phyloP scores from a whole-genome alignment of 2,888 invertebrate genomes.

The Ochropleura plecta region DNA sequence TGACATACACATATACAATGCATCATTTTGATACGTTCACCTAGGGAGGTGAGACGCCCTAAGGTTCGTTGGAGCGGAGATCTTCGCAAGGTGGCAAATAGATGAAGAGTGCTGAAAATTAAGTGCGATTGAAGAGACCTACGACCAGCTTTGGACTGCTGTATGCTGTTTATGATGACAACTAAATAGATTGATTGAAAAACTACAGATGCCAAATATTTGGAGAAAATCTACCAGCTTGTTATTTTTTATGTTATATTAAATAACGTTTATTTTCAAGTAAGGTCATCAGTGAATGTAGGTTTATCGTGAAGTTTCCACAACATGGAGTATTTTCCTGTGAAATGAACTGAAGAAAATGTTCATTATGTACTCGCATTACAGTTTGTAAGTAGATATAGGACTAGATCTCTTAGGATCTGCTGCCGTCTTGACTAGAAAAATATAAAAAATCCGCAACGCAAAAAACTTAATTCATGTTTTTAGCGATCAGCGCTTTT shows the following conservation, averaged over 20 bases:
- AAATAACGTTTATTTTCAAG: slow-evolving; percentile 9
- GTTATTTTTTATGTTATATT: no score
- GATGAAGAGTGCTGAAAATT: no score
- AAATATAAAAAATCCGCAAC: background rate
- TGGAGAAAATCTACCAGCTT: background rate
- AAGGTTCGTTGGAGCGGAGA: no score
- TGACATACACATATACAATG: no score
- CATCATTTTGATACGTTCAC: no score
- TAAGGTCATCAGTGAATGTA: background rate
- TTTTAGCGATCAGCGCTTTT: background rate
- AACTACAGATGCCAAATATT: no score
- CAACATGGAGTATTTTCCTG: slow-evolving; percentile 30
- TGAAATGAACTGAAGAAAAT: slow-evolving; percentile 32
- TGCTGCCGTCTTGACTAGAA: background rate
- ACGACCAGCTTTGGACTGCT: no score
- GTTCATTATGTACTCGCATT: slow-evolving; percentile 1
- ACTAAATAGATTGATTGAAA: no score
- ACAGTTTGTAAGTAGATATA: background rate
- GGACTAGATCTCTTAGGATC: background rate
- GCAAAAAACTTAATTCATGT: background rate
- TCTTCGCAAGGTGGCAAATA: no score
- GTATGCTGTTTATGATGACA: no score
- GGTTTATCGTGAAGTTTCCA: slow-evolving; percentile 40
- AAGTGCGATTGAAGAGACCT: no score
- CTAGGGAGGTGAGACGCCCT: no score